Conservation (phyloP, 2,888 invertebrate genomes). For the Cosmorhoe ocellata region DNA sequence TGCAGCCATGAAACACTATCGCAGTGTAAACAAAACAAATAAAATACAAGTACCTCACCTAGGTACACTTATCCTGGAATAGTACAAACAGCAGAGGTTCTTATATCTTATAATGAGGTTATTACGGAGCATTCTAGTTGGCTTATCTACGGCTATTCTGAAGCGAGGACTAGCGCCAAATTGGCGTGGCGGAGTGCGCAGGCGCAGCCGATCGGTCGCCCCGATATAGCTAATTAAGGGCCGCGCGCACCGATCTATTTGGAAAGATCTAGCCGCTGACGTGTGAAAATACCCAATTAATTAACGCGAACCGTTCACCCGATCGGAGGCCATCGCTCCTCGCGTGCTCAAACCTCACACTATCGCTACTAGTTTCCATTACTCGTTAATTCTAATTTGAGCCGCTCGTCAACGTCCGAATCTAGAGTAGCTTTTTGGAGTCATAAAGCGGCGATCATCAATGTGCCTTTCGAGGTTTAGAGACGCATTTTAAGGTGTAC, state of each 20-base stretch:
- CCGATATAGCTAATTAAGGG: constrained; percentile 80
- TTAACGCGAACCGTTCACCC: constrained; percentile 72
- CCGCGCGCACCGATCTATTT: constrained; percentile 78
- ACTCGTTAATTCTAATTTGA: constrained; percentile 54
- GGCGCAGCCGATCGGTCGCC: constrained; percentile 68
- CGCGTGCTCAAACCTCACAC: constrained; percentile 64
- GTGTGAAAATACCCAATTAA: constrained; percentile 83
- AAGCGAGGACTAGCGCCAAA: constrained; percentile 74
- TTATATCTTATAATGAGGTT: constrained; percentile 81
- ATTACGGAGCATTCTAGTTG: constrained; percentile 74
- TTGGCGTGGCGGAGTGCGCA: constrained; percentile 77
- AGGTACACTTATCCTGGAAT: constrained; percentile 49
- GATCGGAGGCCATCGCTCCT: constrained; percentile 65
- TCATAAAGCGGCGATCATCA: too few relatives aligned
- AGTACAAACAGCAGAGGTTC: constrained; percentile 60
- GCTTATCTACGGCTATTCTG: constrained; percentile 71
- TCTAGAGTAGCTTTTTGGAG: constrained; percentile 9
- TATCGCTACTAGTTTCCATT: constrained; percentile 53
- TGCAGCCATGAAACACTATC: constrained; percentile 18
- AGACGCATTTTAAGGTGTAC: too few relatives aligned
- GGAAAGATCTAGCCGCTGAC: constrained; percentile 79
- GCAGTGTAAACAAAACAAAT: constrained; percentile 20
- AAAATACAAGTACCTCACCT: constrained; percentile 36
- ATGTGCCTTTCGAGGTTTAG: too few relatives aligned
- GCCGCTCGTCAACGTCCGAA: constrained; percentile 34